phyloP scores from a whole-genome alignment of 2,888 invertebrate genomes.

The Leucania comma region DNA sequence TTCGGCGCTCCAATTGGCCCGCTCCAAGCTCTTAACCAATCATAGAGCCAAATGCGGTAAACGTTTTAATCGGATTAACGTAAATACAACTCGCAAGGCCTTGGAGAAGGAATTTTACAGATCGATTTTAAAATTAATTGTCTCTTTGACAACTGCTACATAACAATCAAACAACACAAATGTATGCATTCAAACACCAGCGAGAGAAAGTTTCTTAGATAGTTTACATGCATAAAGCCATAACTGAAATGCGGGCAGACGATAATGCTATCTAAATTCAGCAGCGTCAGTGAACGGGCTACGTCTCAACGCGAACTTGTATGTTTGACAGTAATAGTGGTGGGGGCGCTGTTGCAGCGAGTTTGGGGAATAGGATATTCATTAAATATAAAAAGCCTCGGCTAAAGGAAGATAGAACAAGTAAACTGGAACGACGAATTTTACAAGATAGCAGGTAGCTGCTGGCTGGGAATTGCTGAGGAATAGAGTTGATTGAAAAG shows the following conservation, averaged over 20 bases:
- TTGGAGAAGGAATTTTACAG: background rate
- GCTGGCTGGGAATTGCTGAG: background rate
- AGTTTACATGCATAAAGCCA: conserved; percentile 71
- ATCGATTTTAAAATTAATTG: background rate
- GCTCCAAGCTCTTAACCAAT: no score
- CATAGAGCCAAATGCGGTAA: no score
- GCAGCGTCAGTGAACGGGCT: conserved; percentile 74
- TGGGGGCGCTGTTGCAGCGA: conserved; percentile 58
- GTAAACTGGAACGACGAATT: no score
- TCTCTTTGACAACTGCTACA: background rate
- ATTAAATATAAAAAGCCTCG: background rate
- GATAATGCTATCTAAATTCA: conserved; percentile 80
- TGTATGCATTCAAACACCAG: conserved; percentile 60
- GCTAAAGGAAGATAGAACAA: background rate
- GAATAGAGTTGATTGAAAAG: background rate
- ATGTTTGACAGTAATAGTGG: conserved; percentile 83
- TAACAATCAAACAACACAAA: conserved; percentile 36
- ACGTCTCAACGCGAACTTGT: conserved; percentile 74
- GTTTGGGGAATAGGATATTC: background rate
- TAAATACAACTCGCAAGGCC: background rate
- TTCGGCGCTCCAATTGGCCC: no score
- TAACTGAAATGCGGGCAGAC: conserved; percentile 71
- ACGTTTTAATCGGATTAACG: no score
- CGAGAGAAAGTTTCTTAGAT: conserved; percentile 60
- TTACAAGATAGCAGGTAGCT: background rate